Percentiles rank a stretch among this genome's conserved stretches.
phyloP scores from a whole-genome alignment of 2,113 vertebrate species.

The Dolichallabes microphthalmus region DNA sequence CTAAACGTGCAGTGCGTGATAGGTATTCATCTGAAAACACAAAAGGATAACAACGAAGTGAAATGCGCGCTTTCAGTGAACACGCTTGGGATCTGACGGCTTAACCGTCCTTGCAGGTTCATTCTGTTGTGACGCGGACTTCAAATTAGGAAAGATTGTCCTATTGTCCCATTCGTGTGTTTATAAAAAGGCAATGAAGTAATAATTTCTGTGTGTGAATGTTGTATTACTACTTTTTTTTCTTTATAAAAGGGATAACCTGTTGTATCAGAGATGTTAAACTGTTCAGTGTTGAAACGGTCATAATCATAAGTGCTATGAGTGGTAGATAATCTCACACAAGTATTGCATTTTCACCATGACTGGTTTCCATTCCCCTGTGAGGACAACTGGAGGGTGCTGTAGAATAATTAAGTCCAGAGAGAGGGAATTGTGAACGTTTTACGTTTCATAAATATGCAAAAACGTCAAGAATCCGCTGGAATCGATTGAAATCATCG shows the following conservation, averaged over 20 bases:
- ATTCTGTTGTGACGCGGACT: not conserved
- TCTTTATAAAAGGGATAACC: not conserved
- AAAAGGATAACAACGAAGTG: slow-evolving; percentile 13
- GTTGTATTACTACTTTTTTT: not conserved
- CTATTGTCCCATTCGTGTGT: slow-evolving; percentile 25
- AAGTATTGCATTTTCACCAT: not conserved
- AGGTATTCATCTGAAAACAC: slow-evolving; percentile 5
- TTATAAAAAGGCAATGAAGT: not conserved
- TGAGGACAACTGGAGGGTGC: not conserved
- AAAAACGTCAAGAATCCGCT: not conserved
- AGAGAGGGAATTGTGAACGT: not conserved
- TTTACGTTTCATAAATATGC: not conserved
- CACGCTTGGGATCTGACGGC: not conserved
- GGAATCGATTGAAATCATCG: not conserved
- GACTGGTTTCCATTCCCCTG: not conserved
- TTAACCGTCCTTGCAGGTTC: not conserved
- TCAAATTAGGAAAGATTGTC: not conserved
- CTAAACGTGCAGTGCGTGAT: slow-evolving; percentile 32
- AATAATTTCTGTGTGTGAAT: not conserved
- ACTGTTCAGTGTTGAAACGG: not conserved
- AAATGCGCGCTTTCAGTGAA: not conserved
- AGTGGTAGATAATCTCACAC: not conserved
- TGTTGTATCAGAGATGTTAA: not conserved
- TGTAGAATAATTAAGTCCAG: not conserved
- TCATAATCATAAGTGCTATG: not conserved